phyloP scores from a whole-genome alignment of 2,888 invertebrate species.

The Physocephala rufipes region DNA sequence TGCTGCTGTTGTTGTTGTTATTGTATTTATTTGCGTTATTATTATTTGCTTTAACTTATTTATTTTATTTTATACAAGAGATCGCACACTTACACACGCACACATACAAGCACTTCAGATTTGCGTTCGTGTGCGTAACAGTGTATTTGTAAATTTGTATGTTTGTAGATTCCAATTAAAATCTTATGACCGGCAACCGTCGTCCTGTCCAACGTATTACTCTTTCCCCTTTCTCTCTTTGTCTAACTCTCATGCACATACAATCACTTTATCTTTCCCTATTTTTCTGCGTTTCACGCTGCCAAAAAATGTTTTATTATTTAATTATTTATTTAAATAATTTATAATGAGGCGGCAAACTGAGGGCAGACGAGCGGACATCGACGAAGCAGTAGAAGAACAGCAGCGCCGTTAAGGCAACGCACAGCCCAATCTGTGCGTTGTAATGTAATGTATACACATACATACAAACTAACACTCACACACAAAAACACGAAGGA shows the following conservation, averaged over 20 bases:
- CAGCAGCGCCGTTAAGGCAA: conserved; percentile 36
- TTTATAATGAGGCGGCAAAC: conserved; percentile 46
- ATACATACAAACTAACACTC: too few species aligned
- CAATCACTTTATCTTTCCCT: conserved; percentile 7
- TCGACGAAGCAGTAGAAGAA: conserved; percentile 15
- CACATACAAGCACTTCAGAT: too few species aligned
- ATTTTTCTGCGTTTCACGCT: conserved; percentile 20
- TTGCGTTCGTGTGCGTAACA: conserved; percentile 18
- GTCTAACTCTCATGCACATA: conserved; percentile 7
- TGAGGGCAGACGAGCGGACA: background rate
- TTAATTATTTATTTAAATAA: conserved; percentile 45
- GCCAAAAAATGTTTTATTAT: conserved; percentile 38
- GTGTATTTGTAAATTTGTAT: conserved; percentile 23
- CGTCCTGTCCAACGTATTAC: background rate
- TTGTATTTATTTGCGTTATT: conserved; percentile 46
- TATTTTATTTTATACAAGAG: conserved; percentile 6
- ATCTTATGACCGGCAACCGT: conserved; percentile 49
- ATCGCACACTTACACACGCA: too few species aligned
- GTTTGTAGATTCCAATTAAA: conserved; percentile 54
- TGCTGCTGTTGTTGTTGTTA: background rate
- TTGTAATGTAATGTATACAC: background rate
- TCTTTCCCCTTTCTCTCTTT: conserved; percentile 22
- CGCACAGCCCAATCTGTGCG: conserved; percentile 38
- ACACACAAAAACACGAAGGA: too few species aligned
- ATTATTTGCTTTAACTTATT: conserved; percentile 45